phyloP scores from a whole-genome alignment of 2,888 invertebrate genomes.

The Lycaena phlaeas region DNA sequence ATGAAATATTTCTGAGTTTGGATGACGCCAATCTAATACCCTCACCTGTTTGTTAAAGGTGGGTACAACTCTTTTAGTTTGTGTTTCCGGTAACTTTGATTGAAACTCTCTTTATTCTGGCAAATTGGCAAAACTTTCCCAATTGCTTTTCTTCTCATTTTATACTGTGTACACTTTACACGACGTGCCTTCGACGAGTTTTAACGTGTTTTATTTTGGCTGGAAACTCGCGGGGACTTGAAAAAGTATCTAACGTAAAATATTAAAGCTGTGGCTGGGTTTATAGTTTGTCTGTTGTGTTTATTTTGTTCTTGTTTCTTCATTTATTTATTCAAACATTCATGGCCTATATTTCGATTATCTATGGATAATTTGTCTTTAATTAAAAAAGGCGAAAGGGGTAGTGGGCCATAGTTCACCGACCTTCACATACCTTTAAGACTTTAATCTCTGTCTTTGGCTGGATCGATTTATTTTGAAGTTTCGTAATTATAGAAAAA shows the following conservation, averaged over 20 bases:
- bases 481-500: too few species aligned
- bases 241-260: neutral
- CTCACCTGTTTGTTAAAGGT: constrained; percentile 40
- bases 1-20: too few species aligned
- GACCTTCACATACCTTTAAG: too few species aligned
- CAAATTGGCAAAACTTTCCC: constrained; percentile 57
- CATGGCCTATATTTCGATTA: too few species aligned
- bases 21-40: constrained; percentile 18
- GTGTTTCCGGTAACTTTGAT: constrained; percentile 51
- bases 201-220: constrained; percentile 9
- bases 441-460: too few species aligned
- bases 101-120: constrained; percentile 62
- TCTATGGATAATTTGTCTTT: too few species aligned
- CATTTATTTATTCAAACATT: too few species aligned
- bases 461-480: too few species aligned
- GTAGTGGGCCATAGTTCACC: too few species aligned
- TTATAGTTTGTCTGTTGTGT: too few species aligned
- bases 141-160: constrained; percentile 52
- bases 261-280: neutral
- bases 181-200: neutral
- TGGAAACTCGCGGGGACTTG: neutral
- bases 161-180: constrained; percentile 12
- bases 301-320: too few species aligned
- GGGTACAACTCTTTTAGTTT: constrained; percentile 43
- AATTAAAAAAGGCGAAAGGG: too few species aligned